Percentiles rank a stretch among this genome's conserved stretches.
phyloP scores from a whole-genome alignment of 2,797 vertebrate species.

The Halcyon badia region DNA sequence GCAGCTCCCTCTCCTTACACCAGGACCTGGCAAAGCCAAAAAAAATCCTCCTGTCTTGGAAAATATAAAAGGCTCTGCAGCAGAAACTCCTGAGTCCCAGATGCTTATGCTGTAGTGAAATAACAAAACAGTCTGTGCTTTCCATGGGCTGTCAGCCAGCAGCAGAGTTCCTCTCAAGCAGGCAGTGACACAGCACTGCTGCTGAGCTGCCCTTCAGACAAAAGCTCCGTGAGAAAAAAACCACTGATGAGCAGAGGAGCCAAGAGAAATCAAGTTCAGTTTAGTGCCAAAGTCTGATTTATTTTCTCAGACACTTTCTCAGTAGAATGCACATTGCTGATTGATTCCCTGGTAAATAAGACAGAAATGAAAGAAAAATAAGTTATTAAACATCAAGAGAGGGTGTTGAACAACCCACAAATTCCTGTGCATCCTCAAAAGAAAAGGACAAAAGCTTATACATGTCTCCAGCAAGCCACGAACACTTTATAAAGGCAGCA shows the following conservation, averaged over 20 bases:
- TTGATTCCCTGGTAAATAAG: background rate
- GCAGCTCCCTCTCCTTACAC: background rate
- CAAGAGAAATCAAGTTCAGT: background rate
- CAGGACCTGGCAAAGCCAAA: background rate
- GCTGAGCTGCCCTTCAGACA: background rate
- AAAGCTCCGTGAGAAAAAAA: constrained; percentile 17
- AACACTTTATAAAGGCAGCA: background rate
- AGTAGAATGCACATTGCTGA: background rate
- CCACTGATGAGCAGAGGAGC: background rate
- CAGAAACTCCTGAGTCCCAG: background rate
- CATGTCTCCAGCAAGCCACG: background rate
- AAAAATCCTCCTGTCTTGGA: background rate
- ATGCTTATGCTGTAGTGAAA: background rate
- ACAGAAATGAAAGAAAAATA: background rate
- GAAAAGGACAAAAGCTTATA: background rate
- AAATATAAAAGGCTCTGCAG: background rate
- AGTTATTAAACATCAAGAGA: background rate
- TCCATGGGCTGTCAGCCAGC: background rate
- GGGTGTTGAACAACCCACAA: background rate
- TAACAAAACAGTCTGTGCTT: background rate
- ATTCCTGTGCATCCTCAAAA: constrained; percentile 3
- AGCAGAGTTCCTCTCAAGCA: background rate
- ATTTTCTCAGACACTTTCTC: background rate
- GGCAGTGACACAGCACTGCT: background rate
- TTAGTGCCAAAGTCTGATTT: background rate